phyloP scores from a whole-genome alignment of 2,113 vertebrate species.

The Rhinolophus ferrumequinum region DNA sequence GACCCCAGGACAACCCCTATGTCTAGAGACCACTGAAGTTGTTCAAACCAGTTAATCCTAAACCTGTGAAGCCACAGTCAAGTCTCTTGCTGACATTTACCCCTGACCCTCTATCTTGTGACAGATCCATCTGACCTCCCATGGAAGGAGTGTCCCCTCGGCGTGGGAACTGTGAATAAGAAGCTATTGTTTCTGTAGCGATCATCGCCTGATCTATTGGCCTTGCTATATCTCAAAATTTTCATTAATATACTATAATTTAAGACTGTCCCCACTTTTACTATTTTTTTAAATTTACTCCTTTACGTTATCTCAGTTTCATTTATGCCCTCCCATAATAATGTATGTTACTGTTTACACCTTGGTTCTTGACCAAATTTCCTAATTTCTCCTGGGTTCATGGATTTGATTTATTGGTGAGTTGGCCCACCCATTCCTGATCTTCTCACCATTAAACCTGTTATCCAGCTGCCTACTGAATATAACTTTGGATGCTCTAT shows the following conservation, averaged over 20 bases:
- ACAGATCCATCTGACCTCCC: not conserved
- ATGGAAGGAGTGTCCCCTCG: not conserved
- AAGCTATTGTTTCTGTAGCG: not conserved
- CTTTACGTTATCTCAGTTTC: not conserved
- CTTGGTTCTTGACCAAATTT: not conserved
- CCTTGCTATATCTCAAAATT: not conserved
- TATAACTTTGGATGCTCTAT: not conserved
- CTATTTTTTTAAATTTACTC: not conserved
- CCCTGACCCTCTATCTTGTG: not conserved
- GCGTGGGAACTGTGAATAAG: not conserved
- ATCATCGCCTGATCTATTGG: not conserved
- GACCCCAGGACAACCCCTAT: accelerated
- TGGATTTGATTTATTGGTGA: not conserved
- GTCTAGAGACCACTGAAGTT: not conserved
- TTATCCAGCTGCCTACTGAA: not conserved
- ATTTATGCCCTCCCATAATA: not conserved
- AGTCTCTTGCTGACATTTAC: not conserved
- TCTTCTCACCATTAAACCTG: not conserved
- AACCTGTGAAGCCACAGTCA: not conserved
- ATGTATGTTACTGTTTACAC: not conserved
- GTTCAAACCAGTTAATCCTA: not conserved
- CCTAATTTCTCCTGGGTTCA: not conserved
- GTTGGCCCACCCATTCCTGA: not conserved
- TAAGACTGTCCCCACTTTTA: not conserved
- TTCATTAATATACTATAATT: not conserved